Percentiles rank a stretch among this genome's conserved stretches.
Conservation (phyloP, 30 jellyfish, hydroid and myxozoan genomes). For the Aurelia aurita region DNA sequence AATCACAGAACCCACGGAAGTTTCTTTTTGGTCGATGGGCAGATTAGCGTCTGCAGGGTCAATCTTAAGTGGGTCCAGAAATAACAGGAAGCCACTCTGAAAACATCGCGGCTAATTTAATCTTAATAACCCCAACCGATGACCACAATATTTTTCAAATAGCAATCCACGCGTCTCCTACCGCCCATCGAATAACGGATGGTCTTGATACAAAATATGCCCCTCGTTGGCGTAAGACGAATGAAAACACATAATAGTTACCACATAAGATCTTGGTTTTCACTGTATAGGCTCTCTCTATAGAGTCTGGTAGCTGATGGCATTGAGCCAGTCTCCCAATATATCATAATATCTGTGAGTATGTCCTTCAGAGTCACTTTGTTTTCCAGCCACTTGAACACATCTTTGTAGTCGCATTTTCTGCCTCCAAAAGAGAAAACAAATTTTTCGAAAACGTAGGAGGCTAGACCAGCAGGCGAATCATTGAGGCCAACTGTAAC, state of each 20-base stretch:
- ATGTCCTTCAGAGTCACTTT: conserved; percentile 56
- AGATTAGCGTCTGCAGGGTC: too few relatives aligned
- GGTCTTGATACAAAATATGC: too few relatives aligned
- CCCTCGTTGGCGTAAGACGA: too few relatives aligned
- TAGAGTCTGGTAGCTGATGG: conserved; percentile 66
- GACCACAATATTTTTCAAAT: too few relatives aligned
- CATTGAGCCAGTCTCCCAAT: conserved; percentile 65
- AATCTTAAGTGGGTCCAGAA: too few relatives aligned
- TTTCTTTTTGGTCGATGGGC: too few relatives aligned
- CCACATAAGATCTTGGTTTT: background rate
- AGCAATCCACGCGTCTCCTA: too few relatives aligned
- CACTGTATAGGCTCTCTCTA: conserved; percentile 42
- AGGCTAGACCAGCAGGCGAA: conserved; percentile 76
- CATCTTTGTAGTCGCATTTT: conserved; percentile 6
- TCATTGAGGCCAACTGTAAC: conserved; percentile 57
- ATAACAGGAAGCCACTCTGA: too few relatives aligned
- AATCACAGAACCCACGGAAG: too few relatives aligned
- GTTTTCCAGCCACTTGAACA: conserved; percentile 9
- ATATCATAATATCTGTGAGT: conserved; percentile 70
- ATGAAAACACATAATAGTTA: background rate
- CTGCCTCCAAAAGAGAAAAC: conserved; percentile 20
- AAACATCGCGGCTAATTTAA: too few relatives aligned
- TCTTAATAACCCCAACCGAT: too few relatives aligned
- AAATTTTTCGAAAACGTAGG: conserved; percentile 67
- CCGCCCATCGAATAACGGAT: too few relatives aligned